phyloP scores from a whole-genome alignment of 2,113 vertebrate species.

The Trochalopteron elliotii region DNA sequence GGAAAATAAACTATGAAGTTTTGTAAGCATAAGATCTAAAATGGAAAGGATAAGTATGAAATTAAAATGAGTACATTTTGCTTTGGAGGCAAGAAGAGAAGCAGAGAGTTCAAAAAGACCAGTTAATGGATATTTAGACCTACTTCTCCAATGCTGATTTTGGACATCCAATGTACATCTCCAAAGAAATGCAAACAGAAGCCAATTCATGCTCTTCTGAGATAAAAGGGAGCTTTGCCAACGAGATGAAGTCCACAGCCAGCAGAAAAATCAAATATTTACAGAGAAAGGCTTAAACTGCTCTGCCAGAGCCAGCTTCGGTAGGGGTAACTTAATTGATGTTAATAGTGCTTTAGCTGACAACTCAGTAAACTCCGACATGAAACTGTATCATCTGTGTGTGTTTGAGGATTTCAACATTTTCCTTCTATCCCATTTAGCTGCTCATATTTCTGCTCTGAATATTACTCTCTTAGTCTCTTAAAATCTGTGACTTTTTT shows the following conservation, averaged over 20 bases:
- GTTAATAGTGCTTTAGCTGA: background rate
- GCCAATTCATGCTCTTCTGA: background rate
- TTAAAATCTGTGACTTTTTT: background rate
- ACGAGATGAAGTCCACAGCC: background rate
- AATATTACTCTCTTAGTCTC: background rate
- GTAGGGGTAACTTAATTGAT: background rate
- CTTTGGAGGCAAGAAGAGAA: background rate
- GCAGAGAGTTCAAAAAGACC: background rate
- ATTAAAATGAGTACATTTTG: background rate
- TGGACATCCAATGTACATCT: background rate
- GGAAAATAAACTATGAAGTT: background rate
- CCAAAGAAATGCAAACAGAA: background rate
- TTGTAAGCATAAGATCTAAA: background rate
- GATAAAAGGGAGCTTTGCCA: background rate
- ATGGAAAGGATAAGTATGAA: background rate
- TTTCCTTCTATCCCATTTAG: background rate
- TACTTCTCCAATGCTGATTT: background rate
- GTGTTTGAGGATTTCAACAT: background rate
- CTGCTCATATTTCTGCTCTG: background rate
- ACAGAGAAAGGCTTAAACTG: background rate
- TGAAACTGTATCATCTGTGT: background rate
- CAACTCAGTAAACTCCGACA: background rate
- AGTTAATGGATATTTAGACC: background rate
- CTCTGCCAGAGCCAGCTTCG: background rate
- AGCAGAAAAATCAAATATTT: background rate